These are phyloP conservation scores for Drosophila nigrodunni DNA, from an alignment of 1,140 invertebrate genomes.

Conservation along the genomic window DNA sequence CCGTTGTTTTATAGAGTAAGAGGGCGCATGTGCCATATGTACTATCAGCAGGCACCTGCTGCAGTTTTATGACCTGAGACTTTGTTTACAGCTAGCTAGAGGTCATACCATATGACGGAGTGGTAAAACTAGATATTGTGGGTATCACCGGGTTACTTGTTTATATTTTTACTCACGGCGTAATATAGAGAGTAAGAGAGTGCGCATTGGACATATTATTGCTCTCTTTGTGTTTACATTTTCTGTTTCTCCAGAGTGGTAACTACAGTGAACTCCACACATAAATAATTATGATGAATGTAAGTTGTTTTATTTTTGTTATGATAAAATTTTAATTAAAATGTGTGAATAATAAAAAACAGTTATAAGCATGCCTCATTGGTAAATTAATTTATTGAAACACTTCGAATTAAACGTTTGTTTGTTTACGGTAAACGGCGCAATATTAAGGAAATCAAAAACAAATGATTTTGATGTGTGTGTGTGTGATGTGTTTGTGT, in stretches of 20 bases:
- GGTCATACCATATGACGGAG: conserved; percentile 25
- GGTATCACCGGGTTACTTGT: background rate
- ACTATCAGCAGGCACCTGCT: conserved; percentile 26
- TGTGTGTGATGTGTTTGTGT: background rate
- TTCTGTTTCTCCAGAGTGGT: conserved; percentile 23
- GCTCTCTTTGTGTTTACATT: conserved; percentile 44
- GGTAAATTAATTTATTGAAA: too few species aligned
- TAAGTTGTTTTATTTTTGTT: too few species aligned
- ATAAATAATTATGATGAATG: background rate
- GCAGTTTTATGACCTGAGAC: conserved; percentile 31
- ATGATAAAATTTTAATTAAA: too few species aligned
- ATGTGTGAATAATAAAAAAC: too few species aligned
- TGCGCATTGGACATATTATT: conserved; percentile 30
- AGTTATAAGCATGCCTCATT: too few species aligned
- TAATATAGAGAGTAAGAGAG: conserved; percentile 16
- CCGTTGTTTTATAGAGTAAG: background rate
- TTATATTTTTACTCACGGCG: background rate
- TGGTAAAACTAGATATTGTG: conserved; percentile 15
- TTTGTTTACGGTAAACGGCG: too few species aligned
- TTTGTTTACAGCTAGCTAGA: conserved; percentile 22
- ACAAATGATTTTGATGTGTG: background rate
- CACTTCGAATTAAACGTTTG: too few species aligned
- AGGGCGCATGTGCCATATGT: conserved; percentile 32
- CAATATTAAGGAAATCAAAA: too few species aligned
- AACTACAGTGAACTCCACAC: conserved; percentile 30